Percentiles rank a stretch among this genome's conserved stretches.
Conservation (phyloP, 1,140 invertebrate genomes). For the Dinoponera quadriceps region DNA sequence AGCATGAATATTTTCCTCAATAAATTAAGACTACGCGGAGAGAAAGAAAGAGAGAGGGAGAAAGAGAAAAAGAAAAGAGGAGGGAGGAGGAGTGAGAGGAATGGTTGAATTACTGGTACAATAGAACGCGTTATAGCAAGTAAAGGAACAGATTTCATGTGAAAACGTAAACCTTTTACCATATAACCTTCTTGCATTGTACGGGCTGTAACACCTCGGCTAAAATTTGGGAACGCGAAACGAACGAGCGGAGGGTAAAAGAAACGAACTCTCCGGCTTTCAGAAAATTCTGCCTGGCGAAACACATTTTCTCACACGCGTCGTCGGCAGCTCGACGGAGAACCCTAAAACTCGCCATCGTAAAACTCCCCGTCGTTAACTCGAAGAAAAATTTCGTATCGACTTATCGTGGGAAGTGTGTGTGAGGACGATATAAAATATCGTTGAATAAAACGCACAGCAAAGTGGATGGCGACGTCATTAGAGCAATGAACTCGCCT, state of each 20-base stretch:
- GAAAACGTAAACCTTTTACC: conserved; percentile 13
- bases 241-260: conserved; percentile 17
- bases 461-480: background rate
- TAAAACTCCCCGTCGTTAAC: conserved; percentile 32
- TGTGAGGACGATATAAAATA: background rate
- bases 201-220: background rate
- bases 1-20: too few species aligned
- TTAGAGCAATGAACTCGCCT: background rate
- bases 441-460: background rate
- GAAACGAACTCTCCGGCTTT: conserved; percentile 36
- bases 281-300: conserved; percentile 27
- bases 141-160: background rate
- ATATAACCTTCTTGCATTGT: background rate
- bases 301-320: conserved; percentile 47
- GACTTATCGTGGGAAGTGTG: background rate
- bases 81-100: background rate
- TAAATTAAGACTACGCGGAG: too few species aligned
- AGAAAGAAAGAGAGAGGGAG: too few species aligned
- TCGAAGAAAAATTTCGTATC: conserved; percentile 33
- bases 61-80: too few species aligned
- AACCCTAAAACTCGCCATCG: conserved; percentile 28
- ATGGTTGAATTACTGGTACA: background rate
- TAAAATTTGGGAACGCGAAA: conserved; percentile 39
- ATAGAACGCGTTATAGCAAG: background rate
- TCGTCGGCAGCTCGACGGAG: conserved; percentile 2